Percentiles rank a stretch among this genome's conserved stretches.
These are phyloP conservation scores for Falco columbarius DNA, from an alignment of 2,797 vertebrate genomes.

Conservation along the genomic window DNA sequence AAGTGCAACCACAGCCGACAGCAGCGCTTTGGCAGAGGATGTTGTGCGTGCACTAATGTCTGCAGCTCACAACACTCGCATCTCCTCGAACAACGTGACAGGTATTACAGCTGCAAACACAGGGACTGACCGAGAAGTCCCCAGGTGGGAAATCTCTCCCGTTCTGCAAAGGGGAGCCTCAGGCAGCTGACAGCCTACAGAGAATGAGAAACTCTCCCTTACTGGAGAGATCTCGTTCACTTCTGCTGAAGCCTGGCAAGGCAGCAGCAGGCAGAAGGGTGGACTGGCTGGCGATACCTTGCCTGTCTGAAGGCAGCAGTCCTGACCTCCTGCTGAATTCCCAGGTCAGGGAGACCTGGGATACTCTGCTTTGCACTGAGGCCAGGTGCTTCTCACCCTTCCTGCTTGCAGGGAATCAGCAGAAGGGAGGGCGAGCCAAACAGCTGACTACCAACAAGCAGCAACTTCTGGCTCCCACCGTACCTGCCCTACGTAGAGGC, in stretches of 20 bases:
- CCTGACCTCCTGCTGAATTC: background rate
- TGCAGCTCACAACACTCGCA: background rate
- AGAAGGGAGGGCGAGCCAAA: background rate
- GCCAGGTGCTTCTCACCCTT: background rate
- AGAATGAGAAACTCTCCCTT: background rate
- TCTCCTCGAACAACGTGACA: background rate
- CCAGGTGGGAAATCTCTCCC: background rate
- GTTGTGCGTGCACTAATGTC: accelerated
- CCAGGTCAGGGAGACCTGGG: background rate
- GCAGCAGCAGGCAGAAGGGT: background rate
- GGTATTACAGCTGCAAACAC: background rate
- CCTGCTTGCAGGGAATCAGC: background rate
- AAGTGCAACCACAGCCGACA: background rate
- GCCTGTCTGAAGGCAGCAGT: background rate
- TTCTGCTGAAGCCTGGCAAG: background rate
- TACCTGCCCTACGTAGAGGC: too few relatives aligned
- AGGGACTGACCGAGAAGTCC: background rate
- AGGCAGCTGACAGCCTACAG: accelerated
- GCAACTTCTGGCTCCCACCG: background rate
- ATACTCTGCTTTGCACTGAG: background rate
- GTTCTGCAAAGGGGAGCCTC: background rate
- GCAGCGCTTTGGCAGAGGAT: background rate
- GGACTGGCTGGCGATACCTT: background rate
- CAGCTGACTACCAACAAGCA: background rate
- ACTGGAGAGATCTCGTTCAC: background rate